Base-by-base conservation (phyloP, 2,113 vertebrate genomes). In the Chionomys nivalis region DNA sequence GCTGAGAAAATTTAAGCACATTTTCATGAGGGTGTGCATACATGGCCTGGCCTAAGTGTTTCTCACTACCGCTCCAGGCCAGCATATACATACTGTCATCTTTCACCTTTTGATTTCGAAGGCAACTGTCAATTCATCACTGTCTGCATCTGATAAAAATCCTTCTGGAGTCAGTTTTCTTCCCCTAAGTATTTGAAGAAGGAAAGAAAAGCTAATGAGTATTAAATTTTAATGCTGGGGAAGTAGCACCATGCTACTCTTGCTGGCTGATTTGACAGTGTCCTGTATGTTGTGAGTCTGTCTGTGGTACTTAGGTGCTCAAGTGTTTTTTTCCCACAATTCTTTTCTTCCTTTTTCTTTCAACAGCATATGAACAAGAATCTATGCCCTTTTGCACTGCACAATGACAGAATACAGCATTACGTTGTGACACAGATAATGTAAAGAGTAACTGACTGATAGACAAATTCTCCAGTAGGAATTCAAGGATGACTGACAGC, bases 351-450 rank as follows among this genome's bases (percentile, higher is more conserved):
- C 10, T 83, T 83, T 83, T 83, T 47, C 8, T 68, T 55, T 91
- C 82, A 70, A 95, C 83, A 31, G 66, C 68, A 58, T 0, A 13
- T 36, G 81, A 31, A 90, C 39, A 96, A 75, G 65, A 42, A 10
- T 14, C 28, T 91, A 36, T 72, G 49, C 10, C 44, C 72, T 97
- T 94, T 73, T 95, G 79, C 23, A 87, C 9, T 44, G 17, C 8
- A 85, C 26, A 94, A 92, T 94, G 87, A 96, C 47, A 55, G 96
- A 97, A 85, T 17, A 95, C 94, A 97, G 75, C 61, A 76, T 78
- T 82, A 0, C 0, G 76, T 92, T 97, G 96, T 79, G 73, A 96
- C 97, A 92, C 31, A n/a, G 21, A 11, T 58, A 5, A 91, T 81
- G 86, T 95, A 24, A 95, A 95, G 31, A 93, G 96, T 49, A 94